Evolutionary conservation across 37 sponge, comb jelly and placozoan genomes (phyloP).

Genomic region (Cliona cf. orientalis): DNA sequence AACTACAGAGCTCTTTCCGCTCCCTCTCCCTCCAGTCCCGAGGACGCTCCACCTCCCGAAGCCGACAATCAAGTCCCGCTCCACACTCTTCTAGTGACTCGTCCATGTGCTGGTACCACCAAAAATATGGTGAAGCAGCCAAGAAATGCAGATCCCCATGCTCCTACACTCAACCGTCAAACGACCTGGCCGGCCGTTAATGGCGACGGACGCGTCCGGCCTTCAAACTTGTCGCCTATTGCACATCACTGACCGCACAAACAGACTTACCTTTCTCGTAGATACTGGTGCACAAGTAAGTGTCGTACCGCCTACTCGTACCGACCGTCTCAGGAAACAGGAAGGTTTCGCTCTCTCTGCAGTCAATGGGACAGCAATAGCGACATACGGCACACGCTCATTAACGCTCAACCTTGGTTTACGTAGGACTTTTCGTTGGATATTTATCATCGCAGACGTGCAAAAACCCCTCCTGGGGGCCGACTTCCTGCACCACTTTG

Average conservation of each 20-base stretch:
- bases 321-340: background rate
- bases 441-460: constrained; percentile 78
- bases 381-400: constrained; percentile 33
- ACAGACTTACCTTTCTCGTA: constrained; percentile 42
- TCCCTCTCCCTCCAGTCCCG: background rate
- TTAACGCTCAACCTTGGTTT: constrained; percentile 69
- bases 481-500: constrained; percentile 61
- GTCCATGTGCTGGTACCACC: constrained; percentile 72
- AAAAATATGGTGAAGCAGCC: constrained; percentile 56
- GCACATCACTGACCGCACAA: constrained; percentile 8
- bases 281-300: constrained; percentile 59
- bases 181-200: constrained; percentile 49
- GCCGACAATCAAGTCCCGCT: too few species aligned
- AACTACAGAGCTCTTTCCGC: constrained; percentile 5
- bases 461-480: constrained; percentile 69
- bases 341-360: constrained; percentile 23
- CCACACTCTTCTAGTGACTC: too few species aligned
- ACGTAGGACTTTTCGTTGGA: constrained; percentile 59
- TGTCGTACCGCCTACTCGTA: constrained; percentile 31
- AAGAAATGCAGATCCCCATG: constrained; percentile 45
- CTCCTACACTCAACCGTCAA: constrained; percentile 36
- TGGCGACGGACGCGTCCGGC: constrained; percentile 68
- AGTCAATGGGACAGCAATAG: constrained; percentile 14
- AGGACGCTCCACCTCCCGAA: too few species aligned
- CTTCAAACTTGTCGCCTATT: constrained; percentile 56